phyloP scores from a whole-genome alignment of 2,113 vertebrate genomes.

The Labeo catla region DNA sequence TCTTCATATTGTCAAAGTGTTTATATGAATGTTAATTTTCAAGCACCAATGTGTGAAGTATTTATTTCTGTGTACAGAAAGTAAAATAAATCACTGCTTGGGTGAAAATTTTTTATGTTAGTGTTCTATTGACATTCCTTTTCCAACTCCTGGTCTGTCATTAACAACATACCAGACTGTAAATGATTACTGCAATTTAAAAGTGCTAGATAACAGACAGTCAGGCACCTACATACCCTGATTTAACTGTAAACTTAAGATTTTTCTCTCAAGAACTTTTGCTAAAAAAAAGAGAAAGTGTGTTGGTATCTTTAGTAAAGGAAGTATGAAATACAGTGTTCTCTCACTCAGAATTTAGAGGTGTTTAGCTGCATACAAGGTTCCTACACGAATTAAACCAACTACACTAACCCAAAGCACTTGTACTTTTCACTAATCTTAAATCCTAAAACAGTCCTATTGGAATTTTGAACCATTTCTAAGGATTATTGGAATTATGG shows the following conservation, averaged over 20 bases:
- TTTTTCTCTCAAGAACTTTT: background rate
- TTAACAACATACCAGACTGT: slow-evolving; percentile 17
- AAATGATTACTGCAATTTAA: slow-evolving; percentile 13
- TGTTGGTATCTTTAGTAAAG: background rate
- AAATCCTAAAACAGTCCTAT: background rate
- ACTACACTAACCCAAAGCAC: background rate
- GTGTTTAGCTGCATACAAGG: background rate
- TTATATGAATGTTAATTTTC: background rate
- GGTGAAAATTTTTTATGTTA: background rate
- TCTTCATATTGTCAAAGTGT: background rate
- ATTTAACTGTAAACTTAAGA: background rate
- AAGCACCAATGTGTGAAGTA: background rate
- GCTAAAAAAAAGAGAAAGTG: background rate
- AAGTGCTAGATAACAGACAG: background rate
- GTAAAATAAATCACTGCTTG: background rate
- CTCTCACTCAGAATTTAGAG: background rate
- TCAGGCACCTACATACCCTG: background rate
- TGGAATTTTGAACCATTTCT: background rate
- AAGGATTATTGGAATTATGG: too few species aligned
- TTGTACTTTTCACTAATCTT: background rate
- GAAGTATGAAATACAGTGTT: too few species aligned
- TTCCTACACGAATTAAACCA: background rate
- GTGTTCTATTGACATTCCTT: slow-evolving; percentile 1
- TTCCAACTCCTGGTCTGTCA: background rate
- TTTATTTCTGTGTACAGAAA: background rate